These are phyloP conservation scores for Tetramorium alpestre DNA, from an alignment of 1,140 invertebrate genomes.

Conservation along the genomic window DNA sequence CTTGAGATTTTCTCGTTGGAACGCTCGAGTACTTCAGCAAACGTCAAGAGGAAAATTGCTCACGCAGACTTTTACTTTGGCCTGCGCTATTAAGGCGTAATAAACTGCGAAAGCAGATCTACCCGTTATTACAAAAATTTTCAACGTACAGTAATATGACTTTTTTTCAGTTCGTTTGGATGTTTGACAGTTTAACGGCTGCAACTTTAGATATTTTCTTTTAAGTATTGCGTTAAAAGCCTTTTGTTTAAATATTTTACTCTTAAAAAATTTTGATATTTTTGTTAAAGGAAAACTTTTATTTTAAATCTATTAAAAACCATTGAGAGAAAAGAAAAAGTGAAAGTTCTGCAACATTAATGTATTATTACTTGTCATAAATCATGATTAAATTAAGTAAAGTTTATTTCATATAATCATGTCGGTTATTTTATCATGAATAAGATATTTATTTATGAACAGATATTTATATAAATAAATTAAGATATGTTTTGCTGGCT, in stretches of 20 bases:
- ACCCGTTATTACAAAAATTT: background rate
- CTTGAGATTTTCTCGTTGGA: conserved; percentile 42
- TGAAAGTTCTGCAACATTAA: background rate
- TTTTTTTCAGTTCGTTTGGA: background rate
- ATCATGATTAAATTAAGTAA: background rate
- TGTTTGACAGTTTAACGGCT: background rate
- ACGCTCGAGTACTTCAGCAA: conserved; percentile 43
- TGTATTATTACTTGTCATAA: background rate
- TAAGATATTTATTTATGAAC: background rate
- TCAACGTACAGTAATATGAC: background rate
- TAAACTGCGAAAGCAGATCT: conserved; percentile 24
- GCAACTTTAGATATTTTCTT: background rate
- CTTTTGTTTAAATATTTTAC: background rate
- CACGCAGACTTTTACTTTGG: conserved; percentile 50
- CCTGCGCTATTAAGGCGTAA: conserved; percentile 24
- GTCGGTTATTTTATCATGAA: background rate
- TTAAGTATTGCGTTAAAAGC: background rate
- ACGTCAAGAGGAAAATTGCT: conserved; percentile 55
- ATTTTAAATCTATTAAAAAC: background rate
- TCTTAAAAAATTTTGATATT: background rate
- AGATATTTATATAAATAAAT: conserved; percentile 8
- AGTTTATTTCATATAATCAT: background rate
- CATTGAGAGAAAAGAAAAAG: background rate
- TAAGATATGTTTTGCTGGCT: background rate
- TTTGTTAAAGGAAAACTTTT: background rate